Evolutionary conservation across 2,888 invertebrate species (phyloP), one percentile per base, ranked within the genome.

Genomic region (Leptinotarsa haldemani): DNA sequence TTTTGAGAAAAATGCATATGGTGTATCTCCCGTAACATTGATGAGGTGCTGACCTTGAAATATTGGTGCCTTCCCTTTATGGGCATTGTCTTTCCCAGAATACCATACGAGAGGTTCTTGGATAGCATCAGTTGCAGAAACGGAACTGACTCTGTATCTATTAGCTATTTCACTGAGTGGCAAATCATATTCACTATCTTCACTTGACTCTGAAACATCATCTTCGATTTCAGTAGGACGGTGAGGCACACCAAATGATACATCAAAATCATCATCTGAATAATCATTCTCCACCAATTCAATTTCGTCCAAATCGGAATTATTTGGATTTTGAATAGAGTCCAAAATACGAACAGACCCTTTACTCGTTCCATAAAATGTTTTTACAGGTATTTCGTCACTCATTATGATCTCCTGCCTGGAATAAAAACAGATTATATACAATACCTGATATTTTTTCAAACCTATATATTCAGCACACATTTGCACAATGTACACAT

Each of bases 321-420:
- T 65, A 65, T 65, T 65, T 65, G 65, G 65, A 65, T 65, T 65
- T 46, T 25, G 46, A 18, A 65, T 22, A 65, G 46, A 65, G 16
- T 22, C 18, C 22, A 65, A 16, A 65, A 65, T 65, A 46, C 46
- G 40, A n/a, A 65, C 65, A n/a, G n/a, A 20, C 13, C 22, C 46
- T 65, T 65, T 65, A 20, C 15, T 40, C n/a, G n/a, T 65, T 20
- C 65, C 65, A 65, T 65, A 65, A 16, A 65, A 65, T 65, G 53
- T n/a, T 53, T 16, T n/a, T 9, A n/a, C n/a, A 53, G 53, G n/a
- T 53, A 53, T 53, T 18, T 53, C 9, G n/a, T n/a, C n/a, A 53
- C 16, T 18, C 53, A 53, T 53, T 9, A 9, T 53, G n/a, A n/a
- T n/a, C 53, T n/a, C n/a, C 18, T 53, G 5, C 12, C 48, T 53